Percentiles rank a stretch among this genome's conserved stretches.
phyloP scores from a whole-genome alignment of 2,888 invertebrate genomes.

The Archaeoteleia sp. region DNA sequence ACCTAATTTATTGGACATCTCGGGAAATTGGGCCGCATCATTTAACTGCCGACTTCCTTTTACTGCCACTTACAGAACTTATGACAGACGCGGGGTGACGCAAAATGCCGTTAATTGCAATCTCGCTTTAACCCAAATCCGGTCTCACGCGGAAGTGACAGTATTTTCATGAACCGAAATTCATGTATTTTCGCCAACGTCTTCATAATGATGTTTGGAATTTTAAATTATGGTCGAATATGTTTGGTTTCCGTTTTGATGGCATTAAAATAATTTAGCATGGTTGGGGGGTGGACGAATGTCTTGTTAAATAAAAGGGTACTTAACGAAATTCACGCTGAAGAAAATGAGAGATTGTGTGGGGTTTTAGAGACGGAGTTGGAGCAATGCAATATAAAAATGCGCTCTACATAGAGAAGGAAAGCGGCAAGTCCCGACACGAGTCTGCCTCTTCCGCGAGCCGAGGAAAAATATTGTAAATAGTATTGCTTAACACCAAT shows the following conservation, averaged over 20 bases:
- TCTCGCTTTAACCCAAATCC: conserved; percentile 26
- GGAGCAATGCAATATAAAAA: conserved; percentile 34
- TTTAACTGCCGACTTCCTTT: conserved; percentile 11
- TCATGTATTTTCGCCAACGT: too few relatives aligned
- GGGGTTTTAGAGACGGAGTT: conserved; percentile 21
- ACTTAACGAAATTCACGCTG: conserved; percentile 14
- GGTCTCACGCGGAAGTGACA: too few relatives aligned
- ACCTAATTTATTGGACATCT: conserved; percentile 12
- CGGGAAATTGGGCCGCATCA: conserved; percentile 17
- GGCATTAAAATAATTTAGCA: background rate
- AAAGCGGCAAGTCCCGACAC: conserved; percentile 23
- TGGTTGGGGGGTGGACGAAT: too few relatives aligned
- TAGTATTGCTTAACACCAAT: too few relatives aligned
- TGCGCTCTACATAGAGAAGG: conserved; percentile 7
- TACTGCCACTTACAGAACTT: too few relatives aligned
- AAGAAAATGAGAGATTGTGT: background rate
- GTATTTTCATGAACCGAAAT: too few relatives aligned
- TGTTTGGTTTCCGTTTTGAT: conserved; percentile 1
- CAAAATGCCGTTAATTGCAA: too few relatives aligned
- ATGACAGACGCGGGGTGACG: too few relatives aligned
- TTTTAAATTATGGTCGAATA: too few relatives aligned
- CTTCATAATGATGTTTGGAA: too few relatives aligned
- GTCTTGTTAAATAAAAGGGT: conserved; percentile 11
- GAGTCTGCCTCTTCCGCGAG: conserved; percentile 55
- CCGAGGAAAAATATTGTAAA: too few relatives aligned